A percentile compares a stretch with the other conserved stretches of the same genome.
Conservation (phyloP, 2,113 vertebrate genomes). For the Lathamus discolor region DNA sequence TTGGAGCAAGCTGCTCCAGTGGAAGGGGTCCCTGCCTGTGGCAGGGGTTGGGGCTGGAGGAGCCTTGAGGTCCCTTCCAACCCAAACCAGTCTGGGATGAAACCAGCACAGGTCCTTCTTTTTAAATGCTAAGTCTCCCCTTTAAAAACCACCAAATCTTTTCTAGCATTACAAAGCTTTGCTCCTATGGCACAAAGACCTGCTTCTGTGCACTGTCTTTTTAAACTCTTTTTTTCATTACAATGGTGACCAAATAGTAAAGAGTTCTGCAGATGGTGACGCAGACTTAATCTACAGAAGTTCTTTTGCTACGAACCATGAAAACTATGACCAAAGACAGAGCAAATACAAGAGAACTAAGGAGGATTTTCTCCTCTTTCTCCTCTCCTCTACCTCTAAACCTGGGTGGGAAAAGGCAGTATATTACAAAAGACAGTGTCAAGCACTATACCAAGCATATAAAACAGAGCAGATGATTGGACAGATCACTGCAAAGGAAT, state of each 20-base stretch:
- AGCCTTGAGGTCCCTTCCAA: background rate
- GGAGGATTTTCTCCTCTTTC: background rate
- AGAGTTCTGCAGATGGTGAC: background rate
- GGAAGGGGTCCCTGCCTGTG: background rate
- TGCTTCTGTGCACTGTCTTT: background rate
- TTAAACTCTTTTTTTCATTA: background rate
- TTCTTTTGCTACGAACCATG: background rate
- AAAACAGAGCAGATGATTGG: background rate
- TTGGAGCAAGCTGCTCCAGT: background rate
- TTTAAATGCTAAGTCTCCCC: background rate
- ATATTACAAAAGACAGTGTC: background rate
- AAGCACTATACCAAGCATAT: background rate
- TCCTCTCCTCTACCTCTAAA: background rate
- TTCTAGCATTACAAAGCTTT: background rate
- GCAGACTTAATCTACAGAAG: background rate
- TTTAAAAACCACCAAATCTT: background rate
- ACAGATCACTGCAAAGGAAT: background rate
- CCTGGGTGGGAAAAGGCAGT: background rate
- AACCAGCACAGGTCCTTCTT: background rate
- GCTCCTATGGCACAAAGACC: background rate
- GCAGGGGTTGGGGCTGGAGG: background rate
- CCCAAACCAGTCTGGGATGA: background rate
- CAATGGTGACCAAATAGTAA: background rate
- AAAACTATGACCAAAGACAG: background rate
- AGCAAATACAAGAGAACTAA: background rate